A percentile compares a stretch with the other conserved stretches of the same genome.
Evolutionary conservation across 2,888 invertebrate genomes (phyloP).

Genomic region (Tribolium freemani): DNA sequence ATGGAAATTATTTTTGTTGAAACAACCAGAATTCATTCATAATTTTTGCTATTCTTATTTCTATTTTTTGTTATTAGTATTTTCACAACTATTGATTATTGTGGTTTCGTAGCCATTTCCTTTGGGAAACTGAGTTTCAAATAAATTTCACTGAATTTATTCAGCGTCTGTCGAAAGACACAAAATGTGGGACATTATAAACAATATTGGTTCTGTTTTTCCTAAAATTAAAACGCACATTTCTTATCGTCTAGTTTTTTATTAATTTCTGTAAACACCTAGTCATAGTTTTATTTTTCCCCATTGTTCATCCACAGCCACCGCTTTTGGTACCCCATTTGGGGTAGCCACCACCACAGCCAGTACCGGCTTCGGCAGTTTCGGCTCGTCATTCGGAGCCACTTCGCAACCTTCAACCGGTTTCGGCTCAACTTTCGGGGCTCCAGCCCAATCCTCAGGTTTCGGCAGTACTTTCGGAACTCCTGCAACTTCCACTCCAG

Average conservation of each 20-base stretch:
- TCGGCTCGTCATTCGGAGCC: slow-evolving; percentile 64
- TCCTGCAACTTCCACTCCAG: slow-evolving; percentile 51
- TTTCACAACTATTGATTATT: too few relatives aligned
- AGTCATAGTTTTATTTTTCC: neutral
- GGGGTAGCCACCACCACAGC: slow-evolving; percentile 66
- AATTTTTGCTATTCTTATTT: too few relatives aligned
- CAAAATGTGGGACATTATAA: neutral
- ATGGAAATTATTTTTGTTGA: too few relatives aligned
- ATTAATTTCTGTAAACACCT: neutral
- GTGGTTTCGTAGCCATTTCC: too few relatives aligned
- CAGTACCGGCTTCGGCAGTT: slow-evolving; percentile 68
- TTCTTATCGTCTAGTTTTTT: neutral
- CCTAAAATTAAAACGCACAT: neutral
- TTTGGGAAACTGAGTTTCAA: too few relatives aligned
- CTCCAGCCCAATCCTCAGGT: slow-evolving; percentile 59
- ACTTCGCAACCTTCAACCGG: slow-evolving; percentile 67
- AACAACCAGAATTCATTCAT: too few relatives aligned
- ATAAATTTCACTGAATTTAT: too few relatives aligned
- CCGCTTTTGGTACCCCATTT: slow-evolving; percentile 69
- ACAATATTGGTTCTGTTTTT: neutral
- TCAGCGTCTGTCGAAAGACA: too few relatives aligned
- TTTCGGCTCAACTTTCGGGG: slow-evolving; percentile 62
- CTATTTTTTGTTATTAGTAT: too few relatives aligned
- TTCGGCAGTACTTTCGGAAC: slow-evolving; percentile 53
- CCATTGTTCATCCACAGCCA: slow-evolving; percentile 52